Conservation (phyloP, 2,113 vertebrate species). For the Phocoena phocoena region DNA sequence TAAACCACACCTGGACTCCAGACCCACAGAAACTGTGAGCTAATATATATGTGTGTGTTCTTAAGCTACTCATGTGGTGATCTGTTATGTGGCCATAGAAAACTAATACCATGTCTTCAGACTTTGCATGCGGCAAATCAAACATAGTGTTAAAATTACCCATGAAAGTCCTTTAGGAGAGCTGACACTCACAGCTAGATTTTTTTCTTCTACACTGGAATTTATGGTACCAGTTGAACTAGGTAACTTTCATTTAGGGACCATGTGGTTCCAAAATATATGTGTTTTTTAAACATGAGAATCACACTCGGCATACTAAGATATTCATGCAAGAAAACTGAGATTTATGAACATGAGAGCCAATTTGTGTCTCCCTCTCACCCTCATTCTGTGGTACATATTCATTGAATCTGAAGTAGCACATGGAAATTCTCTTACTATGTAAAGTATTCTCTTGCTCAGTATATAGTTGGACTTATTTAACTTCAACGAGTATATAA, state of each 20-base stretch:
- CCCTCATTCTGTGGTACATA: not conserved
- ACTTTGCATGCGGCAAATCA: not conserved
- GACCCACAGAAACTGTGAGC: not conserved
- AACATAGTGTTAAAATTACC: not conserved
- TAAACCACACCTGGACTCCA: not conserved
- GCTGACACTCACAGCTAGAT: not conserved
- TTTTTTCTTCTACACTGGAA: not conserved
- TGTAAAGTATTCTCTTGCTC: not conserved
- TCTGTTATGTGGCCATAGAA: not conserved
- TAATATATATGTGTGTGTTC: not conserved
- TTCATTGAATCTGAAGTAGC: not conserved
- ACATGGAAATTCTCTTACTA: not conserved
- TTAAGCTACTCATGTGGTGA: not conserved
- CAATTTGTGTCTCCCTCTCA: not conserved
- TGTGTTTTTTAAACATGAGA: constrained; percentile 43
- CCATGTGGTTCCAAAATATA: constrained; percentile 32
- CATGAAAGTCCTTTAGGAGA: not conserved
- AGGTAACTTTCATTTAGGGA: constrained; percentile 33
- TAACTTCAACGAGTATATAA: not conserved
- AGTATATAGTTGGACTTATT: not conserved
- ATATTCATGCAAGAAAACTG: not conserved
- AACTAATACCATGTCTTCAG: not conserved
- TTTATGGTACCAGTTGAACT: not conserved
- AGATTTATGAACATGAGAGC: not conserved
- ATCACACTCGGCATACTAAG: not conserved